These are phyloP conservation scores for Epiblema foenella DNA, from an alignment of 2,888 invertebrate species.

Conservation along the genomic window DNA sequence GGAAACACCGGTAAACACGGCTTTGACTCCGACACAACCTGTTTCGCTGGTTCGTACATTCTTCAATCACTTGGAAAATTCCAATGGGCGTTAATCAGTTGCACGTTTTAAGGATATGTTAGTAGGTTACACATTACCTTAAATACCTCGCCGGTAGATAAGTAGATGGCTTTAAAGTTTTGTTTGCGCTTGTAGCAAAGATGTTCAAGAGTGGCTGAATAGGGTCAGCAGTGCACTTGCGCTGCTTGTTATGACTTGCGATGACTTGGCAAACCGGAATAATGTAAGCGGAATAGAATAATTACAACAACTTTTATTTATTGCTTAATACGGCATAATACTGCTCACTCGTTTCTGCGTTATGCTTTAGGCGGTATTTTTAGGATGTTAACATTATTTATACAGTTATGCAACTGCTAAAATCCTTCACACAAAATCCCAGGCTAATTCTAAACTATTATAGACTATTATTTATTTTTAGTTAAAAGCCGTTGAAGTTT, in stretches of 20 bases:
- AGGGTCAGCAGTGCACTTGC: constrained; percentile 29
- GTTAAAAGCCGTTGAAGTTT: no score
- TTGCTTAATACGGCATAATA: constrained; percentile 3
- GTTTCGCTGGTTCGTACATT: constrained; percentile 15
- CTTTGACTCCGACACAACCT: constrained; percentile 25
- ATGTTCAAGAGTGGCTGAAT: constrained; percentile 19
- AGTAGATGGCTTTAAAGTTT: not conserved
- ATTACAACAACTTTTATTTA: constrained; percentile 32
- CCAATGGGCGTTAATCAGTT: constrained; percentile 11
- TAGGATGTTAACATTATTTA: not conserved
- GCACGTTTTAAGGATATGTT: constrained; percentile 12
- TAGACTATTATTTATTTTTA: no score
- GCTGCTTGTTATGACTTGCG: constrained; percentile 17
- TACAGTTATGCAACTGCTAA: not conserved
- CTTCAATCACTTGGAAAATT: constrained; percentile 32
- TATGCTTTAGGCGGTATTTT: not conserved
- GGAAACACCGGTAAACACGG: constrained; percentile 40
- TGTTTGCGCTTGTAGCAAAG: not conserved
- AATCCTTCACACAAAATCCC: no score
- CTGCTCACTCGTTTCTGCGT: constrained; percentile 4
- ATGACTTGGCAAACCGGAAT: constrained; percentile 40
- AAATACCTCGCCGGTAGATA: not conserved
- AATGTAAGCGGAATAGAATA: constrained; percentile 23
- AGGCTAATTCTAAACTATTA: no score
- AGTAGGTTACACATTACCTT: constrained; percentile 5